Evolutionary conservation across 64 coral and sea anemone species (phyloP), one percentile per base, ranked within the genome.

Genomic region (Hydrozoanthus tunicans): DNA sequence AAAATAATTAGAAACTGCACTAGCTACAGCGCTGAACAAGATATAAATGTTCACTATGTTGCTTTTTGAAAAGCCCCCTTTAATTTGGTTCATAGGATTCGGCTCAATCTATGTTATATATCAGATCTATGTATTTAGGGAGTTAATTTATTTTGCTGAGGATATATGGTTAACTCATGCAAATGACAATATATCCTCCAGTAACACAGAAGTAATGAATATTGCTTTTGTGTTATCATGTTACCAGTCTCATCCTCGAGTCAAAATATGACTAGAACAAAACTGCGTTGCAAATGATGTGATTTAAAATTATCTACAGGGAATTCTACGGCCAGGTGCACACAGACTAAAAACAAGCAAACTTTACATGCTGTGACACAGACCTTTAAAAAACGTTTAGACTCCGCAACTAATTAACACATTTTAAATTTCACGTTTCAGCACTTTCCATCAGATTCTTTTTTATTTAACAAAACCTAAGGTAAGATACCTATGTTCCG

Each of bases 281-380:
- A 77, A 77, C 73, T 51, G 5, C 7, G 25, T 11, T 9, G 25
- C 51, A 76, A 76, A 6, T 62, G 60, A 6, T 62, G 60, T 62
- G 60, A 12, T 8, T 62, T 62, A 8, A 12, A 6, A 62, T 12
- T 12, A 62, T 62, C 11, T 62, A 62, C 60, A 62, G 11, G 79
- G 58, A 58, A 53, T 52, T 82, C 51, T 82, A 53, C 32, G 13
- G 43, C 80, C 80, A 53, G 61, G 27, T 82, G 80, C 5, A 66
- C 59, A 53, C 43, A 51, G 27, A 65, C 13, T 64, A 60, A 64
- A 82, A 82, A 82, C 80, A 82, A 82, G 32, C 32, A 43, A 43
- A 43, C 32, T 43, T 43, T 43, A 64, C 62, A 82, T 82, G 13
- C 7, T 82, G 12, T 82, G 27, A 25, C 61, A 82, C 25, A 82